Base-by-base conservation (phyloP, 2,797 vertebrate species). In the Gallirallus australis region DNA sequence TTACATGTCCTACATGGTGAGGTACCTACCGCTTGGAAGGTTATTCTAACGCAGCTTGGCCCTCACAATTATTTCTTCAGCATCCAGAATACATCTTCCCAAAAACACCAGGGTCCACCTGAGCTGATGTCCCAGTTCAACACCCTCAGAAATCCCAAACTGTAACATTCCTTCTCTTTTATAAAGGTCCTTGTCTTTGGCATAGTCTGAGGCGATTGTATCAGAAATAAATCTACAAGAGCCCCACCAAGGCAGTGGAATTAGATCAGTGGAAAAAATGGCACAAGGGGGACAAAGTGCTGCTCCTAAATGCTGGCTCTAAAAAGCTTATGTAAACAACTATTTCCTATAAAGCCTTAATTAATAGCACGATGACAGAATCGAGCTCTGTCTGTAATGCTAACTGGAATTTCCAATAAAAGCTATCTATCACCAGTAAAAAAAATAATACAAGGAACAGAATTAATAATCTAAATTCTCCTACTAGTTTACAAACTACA, bases 381-480 rank as follows among this genome's bases (percentile, higher is more conserved):
- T 33, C 86, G 78, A 85, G 86, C 27, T 6, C 88, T 75, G 73
- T 60, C 90, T 12, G 19, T 83, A 92, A 90, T 1, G 1, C 59
- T 61, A 86, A 81, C 19, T 78, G 83, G 71, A 89, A 87, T 70
- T 93, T 96, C 92, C 93, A 94, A 89, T 65, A 65, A 87, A 31
- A 64, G 66, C 42, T 53, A 90, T 90, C 91, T 40, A 69, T 86
- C 94, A 61, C 47, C 64, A 73, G 84, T 90, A 82, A 77, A 90
- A 93, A 71, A 70, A 80, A 52, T 3, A 76, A 52, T 3, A 72
- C 0, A 24, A 68, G 60, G 33, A 59, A 52, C 68, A 78, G 53
- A 75, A 85, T 77, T 60, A 64, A 86, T 75, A 91, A 83, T 33
- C 80, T 61, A 45, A 89, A 83, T 40, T 37, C 73, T 84, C 63